These are phyloP conservation scores for Pharmacophagus antenor DNA, from an alignment of 2,888 invertebrate species.

Conservation along the genomic window DNA sequence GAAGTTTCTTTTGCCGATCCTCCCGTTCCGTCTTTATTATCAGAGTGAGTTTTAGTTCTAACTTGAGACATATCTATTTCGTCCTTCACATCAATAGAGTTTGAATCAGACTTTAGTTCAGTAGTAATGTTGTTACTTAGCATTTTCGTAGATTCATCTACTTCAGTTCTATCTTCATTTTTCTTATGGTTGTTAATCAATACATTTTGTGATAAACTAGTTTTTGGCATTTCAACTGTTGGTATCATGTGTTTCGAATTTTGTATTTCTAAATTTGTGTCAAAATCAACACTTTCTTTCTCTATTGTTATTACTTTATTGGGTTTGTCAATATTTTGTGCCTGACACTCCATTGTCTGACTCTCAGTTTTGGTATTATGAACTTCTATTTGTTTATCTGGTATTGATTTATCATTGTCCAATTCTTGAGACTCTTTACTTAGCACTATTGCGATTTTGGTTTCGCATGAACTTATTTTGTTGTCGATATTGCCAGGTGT, in stretches of 20 bases:
- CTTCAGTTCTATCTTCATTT: background rate
- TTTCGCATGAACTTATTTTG: conserved; percentile 19
- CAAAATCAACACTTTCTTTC: background rate
- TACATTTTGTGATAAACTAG: background rate
- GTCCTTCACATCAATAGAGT: conserved; percentile 5
- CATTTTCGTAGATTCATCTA: conserved; percentile 8
- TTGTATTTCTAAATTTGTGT: background rate
- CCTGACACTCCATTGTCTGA: background rate
- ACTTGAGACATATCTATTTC: conserved; percentile 27
- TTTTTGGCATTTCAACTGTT: background rate
- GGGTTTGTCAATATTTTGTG: background rate
- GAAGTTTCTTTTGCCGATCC: conserved; percentile 35
- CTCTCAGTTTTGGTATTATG: background rate
- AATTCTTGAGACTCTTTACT: background rate
- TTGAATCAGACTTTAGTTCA: background rate
- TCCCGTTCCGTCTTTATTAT: conserved; percentile 33
- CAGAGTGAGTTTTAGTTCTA: conserved; percentile 25
- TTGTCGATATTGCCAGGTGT: background rate
- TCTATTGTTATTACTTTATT: background rate
- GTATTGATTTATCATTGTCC: background rate
- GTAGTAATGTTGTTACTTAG: conserved; percentile 3
- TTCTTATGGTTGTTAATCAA: background rate
- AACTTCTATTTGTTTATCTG: background rate
- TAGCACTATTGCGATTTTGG: conserved; percentile 13
- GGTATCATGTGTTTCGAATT: background rate